Evolutionary conservation across 2,113 vertebrate genomes (phyloP).

Genomic region (Austrofundulus limnaeus): DNA sequence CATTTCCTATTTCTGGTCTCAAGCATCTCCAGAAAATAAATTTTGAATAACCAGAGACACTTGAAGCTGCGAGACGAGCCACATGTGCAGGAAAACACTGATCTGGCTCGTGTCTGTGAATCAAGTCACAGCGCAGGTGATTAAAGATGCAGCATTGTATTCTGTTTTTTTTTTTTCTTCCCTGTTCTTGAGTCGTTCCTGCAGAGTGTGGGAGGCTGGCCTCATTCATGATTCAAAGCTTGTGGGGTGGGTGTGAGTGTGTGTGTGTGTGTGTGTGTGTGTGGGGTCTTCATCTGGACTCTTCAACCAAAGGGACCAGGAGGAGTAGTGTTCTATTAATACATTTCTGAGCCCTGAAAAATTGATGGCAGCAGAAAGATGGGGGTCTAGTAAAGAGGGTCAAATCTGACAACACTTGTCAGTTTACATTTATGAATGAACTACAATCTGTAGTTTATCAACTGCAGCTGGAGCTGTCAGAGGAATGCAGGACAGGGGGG

Average conservation of each 20-base stretch:
- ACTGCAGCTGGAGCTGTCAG: conserved; percentile 60
- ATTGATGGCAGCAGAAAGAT: conserved; percentile 63
- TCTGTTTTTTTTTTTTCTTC: conserved; percentile 40
- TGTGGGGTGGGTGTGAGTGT: conserved; percentile 10
- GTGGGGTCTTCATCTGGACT: conserved; percentile 66
- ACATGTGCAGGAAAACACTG: conserved; percentile 59
- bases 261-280: conserved; percentile 60
- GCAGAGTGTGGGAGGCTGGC: conserved; percentile 62
- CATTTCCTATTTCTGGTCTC: conserved; percentile 34
- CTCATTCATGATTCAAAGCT: conserved; percentile 80
- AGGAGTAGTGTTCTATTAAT: conserved; percentile 68
- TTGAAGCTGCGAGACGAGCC: conserved; percentile 50
- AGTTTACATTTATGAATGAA: conserved; percentile 51
- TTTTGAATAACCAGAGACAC: conserved; percentile 63
- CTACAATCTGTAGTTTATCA: conserved; percentile 62
- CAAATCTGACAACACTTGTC: conserved; percentile 62
- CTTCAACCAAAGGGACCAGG: conserved; percentile 37
- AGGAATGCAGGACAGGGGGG: conserved; percentile 43
- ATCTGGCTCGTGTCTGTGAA: conserved; percentile 69
- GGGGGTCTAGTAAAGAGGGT: conserved; percentile 51
- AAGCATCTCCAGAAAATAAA: conserved; percentile 51
- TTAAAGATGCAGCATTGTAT: conserved; percentile 75
- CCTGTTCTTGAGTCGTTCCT: conserved; percentile 53
- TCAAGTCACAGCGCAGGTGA: conserved; percentile 71
- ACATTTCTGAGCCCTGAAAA: conserved; percentile 64